Conservation (phyloP, 2,113 vertebrate species). For the Piprites chloris region DNA sequence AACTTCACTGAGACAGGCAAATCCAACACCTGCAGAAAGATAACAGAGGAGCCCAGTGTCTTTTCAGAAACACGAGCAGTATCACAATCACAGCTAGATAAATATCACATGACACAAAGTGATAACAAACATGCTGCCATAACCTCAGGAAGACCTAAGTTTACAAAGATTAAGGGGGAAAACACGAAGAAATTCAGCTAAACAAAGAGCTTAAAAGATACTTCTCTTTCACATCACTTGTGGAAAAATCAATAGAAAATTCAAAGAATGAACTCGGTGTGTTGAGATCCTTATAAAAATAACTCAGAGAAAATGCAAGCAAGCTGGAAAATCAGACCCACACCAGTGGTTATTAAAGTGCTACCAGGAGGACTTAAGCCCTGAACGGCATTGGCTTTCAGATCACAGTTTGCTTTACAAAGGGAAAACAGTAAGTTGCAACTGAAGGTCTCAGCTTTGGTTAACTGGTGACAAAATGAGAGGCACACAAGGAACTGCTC, state of each 20-base stretch:
- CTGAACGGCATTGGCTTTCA: not conserved
- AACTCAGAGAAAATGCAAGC: slow-evolving; percentile 35
- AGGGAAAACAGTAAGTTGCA: not conserved
- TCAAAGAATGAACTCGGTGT: not conserved
- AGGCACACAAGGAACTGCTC: not conserved
- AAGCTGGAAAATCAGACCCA: slow-evolving; percentile 1
- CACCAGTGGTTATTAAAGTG: not conserved
- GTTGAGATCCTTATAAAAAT: slow-evolving; percentile 46
- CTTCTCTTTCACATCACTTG: slow-evolving; percentile 26
- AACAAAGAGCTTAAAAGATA: slow-evolving; percentile 38
- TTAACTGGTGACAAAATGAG: not conserved
- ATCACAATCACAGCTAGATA: slow-evolving; percentile 70
- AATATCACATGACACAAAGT: slow-evolving; percentile 62
- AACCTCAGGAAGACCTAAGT: slow-evolving; percentile 45
- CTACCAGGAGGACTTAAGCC: slow-evolving; percentile 22
- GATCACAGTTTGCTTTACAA: not conserved
- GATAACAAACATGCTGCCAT: slow-evolving; percentile 62
- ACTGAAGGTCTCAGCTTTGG: not conserved
- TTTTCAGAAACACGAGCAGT: slow-evolving; percentile 60
- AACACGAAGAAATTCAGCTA: slow-evolving; percentile 48
- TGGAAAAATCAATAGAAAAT: slow-evolving; percentile 53
- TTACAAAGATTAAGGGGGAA: slow-evolving; percentile 69
- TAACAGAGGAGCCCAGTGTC: slow-evolving; percentile 16
- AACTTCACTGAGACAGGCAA: slow-evolving; percentile 32
- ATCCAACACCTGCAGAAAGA: slow-evolving; percentile 65